These are phyloP conservation scores for Equus przewalskii DNA, from an alignment of 2,113 vertebrate genomes.

Conservation along the genomic window DNA sequence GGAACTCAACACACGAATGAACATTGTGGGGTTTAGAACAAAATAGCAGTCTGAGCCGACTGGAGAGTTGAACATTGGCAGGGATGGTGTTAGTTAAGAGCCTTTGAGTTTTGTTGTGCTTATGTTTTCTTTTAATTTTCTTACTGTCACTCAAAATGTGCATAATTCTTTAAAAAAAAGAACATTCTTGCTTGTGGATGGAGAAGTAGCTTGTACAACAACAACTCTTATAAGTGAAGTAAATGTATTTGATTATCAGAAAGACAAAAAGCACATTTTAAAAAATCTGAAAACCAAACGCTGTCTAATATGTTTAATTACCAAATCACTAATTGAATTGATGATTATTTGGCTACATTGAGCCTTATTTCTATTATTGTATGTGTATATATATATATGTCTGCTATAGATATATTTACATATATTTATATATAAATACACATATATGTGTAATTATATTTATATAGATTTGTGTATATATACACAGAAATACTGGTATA, in stretches of 20 bases:
- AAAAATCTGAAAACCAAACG: conserved; percentile 38
- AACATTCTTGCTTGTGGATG: not conserved
- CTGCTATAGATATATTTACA: not conserved
- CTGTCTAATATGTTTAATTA: not conserved
- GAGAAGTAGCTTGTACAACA: not conserved
- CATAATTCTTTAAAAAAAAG: not conserved
- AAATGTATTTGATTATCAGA: not conserved
- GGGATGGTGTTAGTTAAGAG: not conserved
- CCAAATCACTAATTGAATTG: not conserved
- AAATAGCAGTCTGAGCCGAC: not conserved
- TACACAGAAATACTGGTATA: not conserved
- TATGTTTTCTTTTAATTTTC: not conserved
- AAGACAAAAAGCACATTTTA: not conserved
- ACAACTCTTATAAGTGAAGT: not conserved
- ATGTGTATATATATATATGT: not conserved
- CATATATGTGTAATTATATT: no score
- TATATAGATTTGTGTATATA: no score
- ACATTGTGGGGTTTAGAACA: not conserved
- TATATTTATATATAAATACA: not conserved
- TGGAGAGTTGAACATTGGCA: not conserved
- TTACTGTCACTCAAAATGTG: conserved; percentile 11
- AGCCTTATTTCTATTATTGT: not conserved
- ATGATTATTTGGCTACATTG: not conserved
- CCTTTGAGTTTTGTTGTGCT: not conserved
- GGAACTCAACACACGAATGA: not conserved